These are phyloP conservation scores for Hypomesus transpacificus DNA, from an alignment of 2,113 vertebrate genomes.

Conservation along the genomic window DNA sequence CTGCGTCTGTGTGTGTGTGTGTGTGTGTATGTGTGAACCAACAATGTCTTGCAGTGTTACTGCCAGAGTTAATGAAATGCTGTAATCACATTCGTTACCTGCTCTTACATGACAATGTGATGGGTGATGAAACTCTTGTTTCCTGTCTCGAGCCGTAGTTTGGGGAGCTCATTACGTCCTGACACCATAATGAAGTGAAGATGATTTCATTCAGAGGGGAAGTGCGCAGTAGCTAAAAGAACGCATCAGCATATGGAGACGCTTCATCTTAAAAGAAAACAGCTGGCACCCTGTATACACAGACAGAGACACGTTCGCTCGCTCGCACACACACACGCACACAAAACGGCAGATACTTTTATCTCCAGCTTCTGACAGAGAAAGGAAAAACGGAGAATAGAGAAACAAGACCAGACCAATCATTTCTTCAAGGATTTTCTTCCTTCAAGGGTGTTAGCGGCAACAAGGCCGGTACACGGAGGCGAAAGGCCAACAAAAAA, in stretches of 20 bases:
- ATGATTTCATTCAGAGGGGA: constrained; percentile 46
- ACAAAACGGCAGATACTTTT: neutral
- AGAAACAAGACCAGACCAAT: neutral
- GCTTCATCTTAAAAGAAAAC: constrained; percentile 50
- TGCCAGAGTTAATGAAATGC: too few relatives aligned
- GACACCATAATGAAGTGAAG: constrained; percentile 57
- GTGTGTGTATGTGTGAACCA: constrained; percentile 12
- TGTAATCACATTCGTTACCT: neutral
- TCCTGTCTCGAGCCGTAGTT: constrained; percentile 13
- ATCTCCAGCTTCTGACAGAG: neutral
- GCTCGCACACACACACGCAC: neutral
- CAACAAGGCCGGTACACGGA: neutral
- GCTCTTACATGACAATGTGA: neutral
- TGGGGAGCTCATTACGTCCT: constrained; percentile 42
- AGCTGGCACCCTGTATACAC: constrained; percentile 39
- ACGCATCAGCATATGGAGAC: constrained; percentile 46
- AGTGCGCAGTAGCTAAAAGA: constrained; percentile 7
- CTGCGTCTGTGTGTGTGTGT: constrained; percentile 13
- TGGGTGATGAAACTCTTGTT: neutral
- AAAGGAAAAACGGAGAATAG: neutral
- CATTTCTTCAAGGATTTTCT: constrained; percentile 17
- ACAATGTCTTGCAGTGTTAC: constrained; percentile 20
- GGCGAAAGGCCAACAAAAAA: neutral
- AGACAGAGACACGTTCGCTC: neutral
- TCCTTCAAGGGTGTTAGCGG: neutral